phyloP scores from a whole-genome alignment of 92 coral and sea anemone species.

The Heliopora coerulea region DNA sequence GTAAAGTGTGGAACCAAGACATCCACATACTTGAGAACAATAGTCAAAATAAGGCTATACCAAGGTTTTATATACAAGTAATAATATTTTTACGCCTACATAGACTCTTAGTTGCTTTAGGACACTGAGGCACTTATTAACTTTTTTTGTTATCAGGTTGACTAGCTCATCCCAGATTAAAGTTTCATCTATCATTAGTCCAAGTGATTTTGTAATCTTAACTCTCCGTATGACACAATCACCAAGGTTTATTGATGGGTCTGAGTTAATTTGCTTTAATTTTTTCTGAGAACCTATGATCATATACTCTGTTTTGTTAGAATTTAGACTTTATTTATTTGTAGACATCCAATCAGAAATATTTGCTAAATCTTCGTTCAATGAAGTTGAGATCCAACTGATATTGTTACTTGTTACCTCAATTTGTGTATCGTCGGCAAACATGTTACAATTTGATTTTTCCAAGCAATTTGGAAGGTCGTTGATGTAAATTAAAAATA shows the following conservation, averaged over 20 bases:
- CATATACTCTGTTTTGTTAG: too few relatives aligned
- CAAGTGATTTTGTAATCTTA: neutral
- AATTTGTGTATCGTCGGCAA: conserved; percentile 38
- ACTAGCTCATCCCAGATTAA: neutral
- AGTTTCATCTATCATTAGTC: neutral
- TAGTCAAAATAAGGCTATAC: neutral
- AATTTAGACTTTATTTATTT: too few relatives aligned
- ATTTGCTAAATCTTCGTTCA: too few relatives aligned
- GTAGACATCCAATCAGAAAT: too few relatives aligned
- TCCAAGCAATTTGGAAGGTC: too few relatives aligned
- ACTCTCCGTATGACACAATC: neutral
- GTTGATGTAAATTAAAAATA: too few relatives aligned
- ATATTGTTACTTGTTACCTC: conserved; percentile 19
- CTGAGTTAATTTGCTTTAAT: too few relatives aligned
- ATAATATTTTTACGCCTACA: neutral
- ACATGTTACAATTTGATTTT: too few relatives aligned
- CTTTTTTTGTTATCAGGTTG: neutral
- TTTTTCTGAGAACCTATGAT: too few relatives aligned
- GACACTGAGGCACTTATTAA: neutral
- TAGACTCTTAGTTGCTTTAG: neutral
- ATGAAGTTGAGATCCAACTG: conserved; percentile 6
- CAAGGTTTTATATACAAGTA: neutral
- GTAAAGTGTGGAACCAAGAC: neutral
- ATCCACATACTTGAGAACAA: neutral
- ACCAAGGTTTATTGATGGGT: too few relatives aligned